These are phyloP conservation scores for Anser brachyrhynchus DNA, from an alignment of 2,113 vertebrate species.

Conservation along the genomic window DNA sequence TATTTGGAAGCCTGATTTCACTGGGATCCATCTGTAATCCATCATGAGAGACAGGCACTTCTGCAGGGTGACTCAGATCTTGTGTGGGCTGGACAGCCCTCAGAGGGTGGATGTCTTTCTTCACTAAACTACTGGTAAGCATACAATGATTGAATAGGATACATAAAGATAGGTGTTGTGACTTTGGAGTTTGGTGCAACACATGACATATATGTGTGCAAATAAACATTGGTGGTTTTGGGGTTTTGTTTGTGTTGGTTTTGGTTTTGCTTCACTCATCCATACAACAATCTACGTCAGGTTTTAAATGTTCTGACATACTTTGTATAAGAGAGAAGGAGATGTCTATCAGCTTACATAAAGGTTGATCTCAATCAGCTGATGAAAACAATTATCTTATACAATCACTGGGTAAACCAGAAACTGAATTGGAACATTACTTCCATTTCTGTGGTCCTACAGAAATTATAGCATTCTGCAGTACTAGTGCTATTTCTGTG, in stretches of 20 bases:
- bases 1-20: not conserved
- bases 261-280: not conserved
- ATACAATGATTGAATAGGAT: not conserved
- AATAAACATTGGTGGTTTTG: not conserved
- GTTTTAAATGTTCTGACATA: not conserved
- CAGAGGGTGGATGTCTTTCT: not conserved
- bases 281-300: not conserved
- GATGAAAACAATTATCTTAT: not conserved
- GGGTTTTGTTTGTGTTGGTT: not conserved
- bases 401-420: not conserved
- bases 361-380: not conserved
- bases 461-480: not conserved
- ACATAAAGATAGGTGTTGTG: not conserved
- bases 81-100: not conserved
- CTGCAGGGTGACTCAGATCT: not conserved
- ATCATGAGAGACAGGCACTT: not conserved
- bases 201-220: rapidly evolving
- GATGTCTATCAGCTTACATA: not conserved
- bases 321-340: not conserved
- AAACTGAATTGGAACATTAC: not conserved
- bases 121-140: not conserved
- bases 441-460: not conserved
- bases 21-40: not conserved
- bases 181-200: not conserved
- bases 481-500: not conserved